These are phyloP conservation scores for Oncorhynchus keta DNA, from an alignment of 2,113 vertebrate species.

Conservation along the genomic window DNA sequence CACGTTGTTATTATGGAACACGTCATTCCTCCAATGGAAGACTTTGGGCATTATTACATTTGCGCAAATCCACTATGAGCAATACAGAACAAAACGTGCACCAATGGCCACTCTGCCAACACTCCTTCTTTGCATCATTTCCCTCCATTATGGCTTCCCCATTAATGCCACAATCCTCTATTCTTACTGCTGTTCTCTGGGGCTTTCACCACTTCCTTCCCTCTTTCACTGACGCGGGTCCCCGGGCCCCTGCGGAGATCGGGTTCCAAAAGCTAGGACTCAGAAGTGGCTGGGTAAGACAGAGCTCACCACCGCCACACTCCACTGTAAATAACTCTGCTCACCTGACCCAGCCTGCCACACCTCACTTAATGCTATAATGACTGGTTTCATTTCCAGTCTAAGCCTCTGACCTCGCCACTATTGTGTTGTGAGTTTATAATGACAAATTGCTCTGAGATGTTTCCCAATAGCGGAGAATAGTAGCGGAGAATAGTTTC, in stretches of 20 bases:
- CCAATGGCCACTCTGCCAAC: too few species aligned
- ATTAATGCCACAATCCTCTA: background rate
- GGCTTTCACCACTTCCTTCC: background rate
- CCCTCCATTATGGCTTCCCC: too few species aligned
- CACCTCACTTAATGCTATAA: constrained; percentile 8
- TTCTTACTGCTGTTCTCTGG: background rate
- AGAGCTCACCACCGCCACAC: background rate
- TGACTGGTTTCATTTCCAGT: constrained; percentile 4
- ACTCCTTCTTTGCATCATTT: too few species aligned
- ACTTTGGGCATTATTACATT: too few species aligned
- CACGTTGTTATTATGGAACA: too few species aligned
- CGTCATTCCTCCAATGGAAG: too few species aligned
- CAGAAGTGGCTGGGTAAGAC: background rate
- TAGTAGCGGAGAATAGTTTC: background rate
- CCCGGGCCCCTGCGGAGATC: background rate
- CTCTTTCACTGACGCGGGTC: background rate
- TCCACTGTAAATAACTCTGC: background rate
- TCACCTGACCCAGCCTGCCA: background rate
- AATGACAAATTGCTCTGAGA: background rate
- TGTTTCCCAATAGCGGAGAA: background rate
- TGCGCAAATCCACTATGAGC: too few species aligned
- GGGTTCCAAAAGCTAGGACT: background rate
- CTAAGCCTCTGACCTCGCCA: background rate
- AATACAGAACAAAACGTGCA: too few species aligned
- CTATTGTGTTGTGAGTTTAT: background rate